Conservation (phyloP, 2,888 invertebrate genomes). For the Lasioglossum malachurum region DNA sequence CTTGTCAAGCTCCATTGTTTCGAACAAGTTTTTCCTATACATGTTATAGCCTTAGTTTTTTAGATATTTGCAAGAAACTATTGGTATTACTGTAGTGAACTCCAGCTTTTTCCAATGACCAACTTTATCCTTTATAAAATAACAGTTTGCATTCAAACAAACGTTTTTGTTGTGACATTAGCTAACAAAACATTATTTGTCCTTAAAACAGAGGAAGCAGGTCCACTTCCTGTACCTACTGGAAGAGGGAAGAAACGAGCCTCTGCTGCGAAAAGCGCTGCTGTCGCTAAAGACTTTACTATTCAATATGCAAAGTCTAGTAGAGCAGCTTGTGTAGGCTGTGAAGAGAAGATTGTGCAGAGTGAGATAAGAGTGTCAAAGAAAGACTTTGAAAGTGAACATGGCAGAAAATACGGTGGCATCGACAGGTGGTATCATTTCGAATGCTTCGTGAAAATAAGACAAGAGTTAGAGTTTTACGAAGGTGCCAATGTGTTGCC, state of each 20-base stretch:
- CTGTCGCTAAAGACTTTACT: slow-evolving; percentile 88
- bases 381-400: slow-evolving; percentile 93
- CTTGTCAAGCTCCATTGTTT: too few relatives aligned
- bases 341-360: slow-evolving; percentile 94
- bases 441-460: slow-evolving; percentile 93
- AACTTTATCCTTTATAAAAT: not conserved
- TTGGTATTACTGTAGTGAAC: too few relatives aligned
- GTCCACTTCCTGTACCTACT: slow-evolving; percentile 74
- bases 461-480: slow-evolving; percentile 91
- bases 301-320: slow-evolving; percentile 95
- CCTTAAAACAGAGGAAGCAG: slow-evolving; percentile 60
- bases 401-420: slow-evolving; percentile 93
- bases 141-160: not conserved
- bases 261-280: slow-evolving; percentile 72
- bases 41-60: too few relatives aligned
- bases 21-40: too few relatives aligned
- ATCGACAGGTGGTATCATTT: slow-evolving; percentile 96
- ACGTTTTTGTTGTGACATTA: not conserved
- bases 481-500: slow-evolving; percentile 90
- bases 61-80: too few relatives aligned
- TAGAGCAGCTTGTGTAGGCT: slow-evolving; percentile 92
- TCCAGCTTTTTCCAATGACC: too few relatives aligned
- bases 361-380: slow-evolving; percentile 90
- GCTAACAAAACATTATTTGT: not conserved
- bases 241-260: slow-evolving; percentile 87